Base-by-base conservation (phyloP, 1,140 invertebrate species). In the Gonatopus flavifemur region DNA sequence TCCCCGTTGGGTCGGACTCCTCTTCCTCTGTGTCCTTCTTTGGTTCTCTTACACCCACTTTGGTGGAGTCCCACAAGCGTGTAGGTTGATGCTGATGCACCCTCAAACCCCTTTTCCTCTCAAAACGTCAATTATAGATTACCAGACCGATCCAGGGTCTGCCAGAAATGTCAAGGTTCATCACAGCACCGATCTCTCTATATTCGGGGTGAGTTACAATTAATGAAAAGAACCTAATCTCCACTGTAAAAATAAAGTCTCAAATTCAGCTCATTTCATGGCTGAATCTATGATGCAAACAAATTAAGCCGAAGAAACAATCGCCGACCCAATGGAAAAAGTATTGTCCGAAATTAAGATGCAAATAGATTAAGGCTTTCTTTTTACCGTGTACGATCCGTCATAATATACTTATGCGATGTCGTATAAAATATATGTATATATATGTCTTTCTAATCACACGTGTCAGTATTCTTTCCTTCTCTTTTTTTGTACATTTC, bases 211-310 rank as follows among this genome's bases (percentile, higher is more conserved):
- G 47, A 57, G 40, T 54, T 54, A 59, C 47, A 49, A 62, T 69
- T 60, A 60, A 69, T 66, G 62, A 66, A 65, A 65, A 46, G 44
- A 52, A 50, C 41, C 46, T 46, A 48, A 65, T 56, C 56, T 55
- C n/a, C n/a, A n/a, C n/a, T n/a, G n/a, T n/a, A n/a, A n/a, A n/a
- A n/a, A n/a, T n/a, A n/a, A n/a, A n/a, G n/a, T n/a, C n/a, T n/a
- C n/a, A n/a, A n/a, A n/a, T n/a, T n/a, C n/a, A n/a, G n/a, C n/a
- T n/a, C n/a, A n/a, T n/a, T n/a, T n/a, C n/a, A n/a, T n/a, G n/a
- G n/a, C n/a, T n/a, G n/a, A n/a, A n/a, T n/a, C n/a, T n/a, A n/a
- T n/a, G n/a, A n/a, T n/a, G n/a, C n/a, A n/a, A n/a, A n/a, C n/a
- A n/a, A n/a, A n/a, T n/a, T n/a, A n/a, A n/a, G n/a, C n/a, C n/a